Conservation (phyloP, 2,888 invertebrate genomes). For the Drosophila histrio region DNA sequence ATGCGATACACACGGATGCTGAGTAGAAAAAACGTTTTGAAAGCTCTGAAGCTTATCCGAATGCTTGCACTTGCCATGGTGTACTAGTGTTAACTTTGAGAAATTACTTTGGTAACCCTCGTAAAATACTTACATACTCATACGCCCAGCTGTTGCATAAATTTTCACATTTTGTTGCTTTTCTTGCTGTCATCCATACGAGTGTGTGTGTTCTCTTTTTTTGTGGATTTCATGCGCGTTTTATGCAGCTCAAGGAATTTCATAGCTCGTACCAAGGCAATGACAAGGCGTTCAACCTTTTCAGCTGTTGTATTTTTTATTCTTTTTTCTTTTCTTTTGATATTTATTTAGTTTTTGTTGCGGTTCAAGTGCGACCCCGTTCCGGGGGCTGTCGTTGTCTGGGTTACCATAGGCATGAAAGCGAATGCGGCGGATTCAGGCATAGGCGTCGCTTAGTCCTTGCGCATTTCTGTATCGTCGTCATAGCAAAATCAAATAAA, state of each 20-base stretch:
- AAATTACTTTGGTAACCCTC: conserved; percentile 47
- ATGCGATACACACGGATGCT: not conserved
- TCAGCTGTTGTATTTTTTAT: conserved; percentile 4
- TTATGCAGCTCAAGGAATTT: conserved; percentile 72
- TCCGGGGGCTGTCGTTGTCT: conserved; percentile 21
- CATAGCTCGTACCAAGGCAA: conserved; percentile 44
- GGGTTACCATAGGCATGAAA: conserved; percentile 22
- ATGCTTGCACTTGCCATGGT: not conserved
- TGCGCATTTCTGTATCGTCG: conserved; percentile 62
- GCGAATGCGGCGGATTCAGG: conserved; percentile 25
- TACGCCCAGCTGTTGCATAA: conserved; percentile 75
- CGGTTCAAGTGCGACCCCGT: conserved; percentile 44
- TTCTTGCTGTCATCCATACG: conserved; percentile 21
- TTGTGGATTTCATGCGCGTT: conserved; percentile 63
- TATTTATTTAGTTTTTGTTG: conserved; percentile 22
- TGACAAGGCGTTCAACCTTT: conserved; percentile 48
- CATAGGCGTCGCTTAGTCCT: conserved; percentile 49
- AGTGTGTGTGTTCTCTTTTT: conserved; percentile 13
- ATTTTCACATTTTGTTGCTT: conserved; percentile 64
- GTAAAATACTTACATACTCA: conserved; percentile 18
- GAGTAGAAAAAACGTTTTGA: not conserved
- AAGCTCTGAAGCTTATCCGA: not conserved
- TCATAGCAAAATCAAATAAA: conserved; percentile 76
- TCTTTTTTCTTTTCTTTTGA: not conserved
- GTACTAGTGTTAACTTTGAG: not conserved